Percentiles rank a stretch among this genome's conserved stretches.
These are phyloP conservation scores for Idaea aversata DNA, from an alignment of 2,888 invertebrate genomes.

Conservation along the genomic window DNA sequence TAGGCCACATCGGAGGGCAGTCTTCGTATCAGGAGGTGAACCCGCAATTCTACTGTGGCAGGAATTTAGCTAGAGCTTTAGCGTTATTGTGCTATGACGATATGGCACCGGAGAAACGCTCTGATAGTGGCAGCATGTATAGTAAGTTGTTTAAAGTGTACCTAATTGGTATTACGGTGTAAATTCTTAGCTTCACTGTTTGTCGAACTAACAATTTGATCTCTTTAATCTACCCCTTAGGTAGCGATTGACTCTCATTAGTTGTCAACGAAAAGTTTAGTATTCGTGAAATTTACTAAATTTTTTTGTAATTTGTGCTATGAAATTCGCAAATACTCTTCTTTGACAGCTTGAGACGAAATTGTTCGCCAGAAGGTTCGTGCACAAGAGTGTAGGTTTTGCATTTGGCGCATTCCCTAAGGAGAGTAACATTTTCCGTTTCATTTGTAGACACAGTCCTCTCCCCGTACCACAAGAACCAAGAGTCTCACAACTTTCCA, in stretches of 20 bases:
- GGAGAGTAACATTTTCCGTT: neutral
- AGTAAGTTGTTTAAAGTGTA: conserved; percentile 34
- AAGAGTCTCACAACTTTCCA: conserved; percentile 42
- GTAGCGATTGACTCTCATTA: too few species aligned
- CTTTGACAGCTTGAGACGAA: too few species aligned
- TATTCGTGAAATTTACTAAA: too few species aligned
- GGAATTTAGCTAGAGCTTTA: conserved; percentile 45
- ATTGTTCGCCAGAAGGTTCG: too few species aligned
- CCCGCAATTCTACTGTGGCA: conserved; percentile 53
- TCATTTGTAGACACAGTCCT: conserved; percentile 43
- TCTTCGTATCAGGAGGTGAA: conserved; percentile 32
- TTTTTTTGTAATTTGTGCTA: too few species aligned
- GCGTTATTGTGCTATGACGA: conserved; percentile 46
- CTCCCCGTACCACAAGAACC: conserved; percentile 47
- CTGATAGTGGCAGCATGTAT: conserved; percentile 44
- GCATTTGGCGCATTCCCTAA: conserved; percentile 4
- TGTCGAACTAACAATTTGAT: too few species aligned
- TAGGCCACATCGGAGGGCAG: conserved; percentile 44
- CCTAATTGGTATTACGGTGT: conserved; percentile 14
- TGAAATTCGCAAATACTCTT: too few species aligned
- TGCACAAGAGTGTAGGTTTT: too few species aligned
- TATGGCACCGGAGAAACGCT: conserved; percentile 35
- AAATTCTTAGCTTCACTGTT: too few species aligned
- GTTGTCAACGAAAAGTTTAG: too few species aligned
- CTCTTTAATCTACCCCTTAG: too few species aligned